Conservation (phyloP, 2,113 vertebrate genomes). For the Cephalopholis sonnerati region DNA sequence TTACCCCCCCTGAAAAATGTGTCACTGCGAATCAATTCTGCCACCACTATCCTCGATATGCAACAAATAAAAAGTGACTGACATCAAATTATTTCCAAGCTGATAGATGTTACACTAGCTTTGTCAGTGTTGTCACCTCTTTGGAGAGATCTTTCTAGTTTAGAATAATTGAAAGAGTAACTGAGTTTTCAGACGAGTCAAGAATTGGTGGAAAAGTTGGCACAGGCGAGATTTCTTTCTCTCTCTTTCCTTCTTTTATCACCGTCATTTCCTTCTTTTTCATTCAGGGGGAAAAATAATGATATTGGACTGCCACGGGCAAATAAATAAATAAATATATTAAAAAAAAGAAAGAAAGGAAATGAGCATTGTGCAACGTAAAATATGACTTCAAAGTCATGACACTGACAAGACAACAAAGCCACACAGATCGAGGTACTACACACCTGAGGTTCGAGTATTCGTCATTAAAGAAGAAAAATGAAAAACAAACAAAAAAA, state of each 20-base stretch:
- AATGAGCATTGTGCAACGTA: constrained; percentile 62
- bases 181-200: constrained; percentile 69
- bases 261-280: constrained; percentile 53
- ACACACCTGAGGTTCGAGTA: constrained; percentile 71
- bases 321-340: constrained; percentile 63
- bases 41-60: constrained; percentile 61
- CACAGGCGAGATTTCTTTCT: constrained; percentile 27
- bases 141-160: constrained; percentile 75
- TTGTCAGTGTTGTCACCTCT: constrained; percentile 81
- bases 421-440: constrained; percentile 67
- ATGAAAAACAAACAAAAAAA: constrained; percentile 54
- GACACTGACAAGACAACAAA: constrained; percentile 78
- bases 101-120: constrained; percentile 81
- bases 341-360: constrained; percentile 31
- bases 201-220: constrained; percentile 50
- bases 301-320: constrained; percentile 63
- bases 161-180: constrained; percentile 85
- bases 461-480: constrained; percentile 73
- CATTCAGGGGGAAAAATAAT: constrained; percentile 61
- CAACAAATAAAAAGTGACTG: constrained; percentile 82
- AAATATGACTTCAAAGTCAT: constrained; percentile 77
- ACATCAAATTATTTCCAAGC: constrained; percentile 83
- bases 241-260: constrained; percentile 58
- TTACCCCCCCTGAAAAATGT: constrained; percentile 19
- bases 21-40: constrained; percentile 61